These are phyloP conservation scores for Coleophora flavipennella DNA, from an alignment of 2,888 invertebrate species.

Conservation along the genomic window DNA sequence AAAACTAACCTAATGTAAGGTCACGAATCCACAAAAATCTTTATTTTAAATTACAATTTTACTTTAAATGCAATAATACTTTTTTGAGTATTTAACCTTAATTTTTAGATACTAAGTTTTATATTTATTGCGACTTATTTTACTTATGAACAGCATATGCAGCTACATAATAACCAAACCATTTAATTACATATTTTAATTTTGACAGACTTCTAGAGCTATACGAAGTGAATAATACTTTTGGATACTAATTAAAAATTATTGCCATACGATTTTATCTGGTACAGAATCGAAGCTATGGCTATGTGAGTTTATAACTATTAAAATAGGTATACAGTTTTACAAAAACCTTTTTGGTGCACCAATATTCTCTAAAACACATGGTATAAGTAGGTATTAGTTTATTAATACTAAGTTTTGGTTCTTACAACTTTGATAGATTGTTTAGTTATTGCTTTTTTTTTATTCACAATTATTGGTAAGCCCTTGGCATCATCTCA, in stretches of 20 bases:
- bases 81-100: constrained; percentile 18
- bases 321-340: no score
- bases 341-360: constrained; percentile 26
- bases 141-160: constrained; percentile 12
- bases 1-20: constrained; percentile 7
- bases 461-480: no score
- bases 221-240: constrained; percentile 51
- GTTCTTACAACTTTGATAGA: constrained; percentile 19
- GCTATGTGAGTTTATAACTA: constrained; percentile 16
- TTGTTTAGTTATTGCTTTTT: not conserved
- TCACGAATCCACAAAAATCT: no score
- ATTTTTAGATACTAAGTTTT: constrained; percentile 40
- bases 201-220: no score
- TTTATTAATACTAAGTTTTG: constrained; percentile 40
- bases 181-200: no score
- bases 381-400: no score
- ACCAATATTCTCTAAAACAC: constrained; percentile 30
- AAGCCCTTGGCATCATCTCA: no score
- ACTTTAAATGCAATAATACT: constrained; percentile 8
- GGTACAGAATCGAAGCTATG: constrained; percentile 44
- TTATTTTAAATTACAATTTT: constrained; percentile 5
- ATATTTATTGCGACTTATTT: constrained; percentile 38
- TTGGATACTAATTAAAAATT: constrained; percentile 22
- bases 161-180: constrained; percentile 20
- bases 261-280: constrained; percentile 40